Conservation (phyloP, 2,113 vertebrate genomes). For the Neoarius graeffei region DNA sequence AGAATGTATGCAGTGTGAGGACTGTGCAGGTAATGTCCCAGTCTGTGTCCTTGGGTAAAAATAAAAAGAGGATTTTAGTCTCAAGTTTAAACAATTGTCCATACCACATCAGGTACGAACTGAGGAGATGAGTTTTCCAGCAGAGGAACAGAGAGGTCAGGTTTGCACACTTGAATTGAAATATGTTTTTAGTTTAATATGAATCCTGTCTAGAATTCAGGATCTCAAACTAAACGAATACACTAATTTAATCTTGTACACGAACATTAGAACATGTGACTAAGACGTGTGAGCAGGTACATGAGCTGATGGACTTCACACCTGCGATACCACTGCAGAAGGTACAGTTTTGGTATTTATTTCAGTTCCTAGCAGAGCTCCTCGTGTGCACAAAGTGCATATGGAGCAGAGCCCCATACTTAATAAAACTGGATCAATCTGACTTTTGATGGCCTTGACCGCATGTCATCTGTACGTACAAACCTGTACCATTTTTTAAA, state of each 20-base stretch:
- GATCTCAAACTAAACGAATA: not conserved
- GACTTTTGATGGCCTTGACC: no score
- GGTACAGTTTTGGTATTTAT: not conserved
- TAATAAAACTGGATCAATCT: no score
- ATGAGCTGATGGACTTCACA: constrained; percentile 32
- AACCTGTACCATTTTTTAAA: no score
- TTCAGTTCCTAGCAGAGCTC: not conserved
- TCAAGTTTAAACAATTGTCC: not conserved
- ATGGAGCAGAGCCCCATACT: no score
- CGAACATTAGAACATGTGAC: not conserved
- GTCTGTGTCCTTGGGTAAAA: not conserved
- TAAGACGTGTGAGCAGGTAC: not conserved
- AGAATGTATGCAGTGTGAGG: not conserved
- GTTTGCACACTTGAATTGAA: not conserved
- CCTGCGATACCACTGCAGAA: not conserved
- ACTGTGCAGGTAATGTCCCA: not conserved
- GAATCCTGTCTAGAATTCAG: not conserved
- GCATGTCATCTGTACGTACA: no score
- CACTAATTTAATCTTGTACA: not conserved
- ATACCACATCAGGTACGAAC: not conserved
- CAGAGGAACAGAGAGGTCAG: constrained; percentile 32
- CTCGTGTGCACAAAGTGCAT: no score
- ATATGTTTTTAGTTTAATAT: not conserved
- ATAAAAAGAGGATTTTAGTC: not conserved
- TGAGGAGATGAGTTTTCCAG: not conserved